A percentile compares a stretch with the other conserved stretches of the same genome.
Conservation (phyloP, 2,113 vertebrate genomes). For the Grammomys surdaster region DNA sequence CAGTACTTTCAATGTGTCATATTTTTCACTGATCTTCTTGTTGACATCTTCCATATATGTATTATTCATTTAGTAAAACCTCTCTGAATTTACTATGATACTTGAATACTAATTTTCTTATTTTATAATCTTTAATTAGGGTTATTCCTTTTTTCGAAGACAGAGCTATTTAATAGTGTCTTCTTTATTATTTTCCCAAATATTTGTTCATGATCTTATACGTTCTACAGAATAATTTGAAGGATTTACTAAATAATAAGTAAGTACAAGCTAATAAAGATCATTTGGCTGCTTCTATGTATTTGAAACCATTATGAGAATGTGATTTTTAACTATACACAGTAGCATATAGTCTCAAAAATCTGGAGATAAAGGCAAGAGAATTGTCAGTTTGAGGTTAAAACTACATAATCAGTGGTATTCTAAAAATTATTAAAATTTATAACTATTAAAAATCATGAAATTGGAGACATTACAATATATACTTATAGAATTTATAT, state of each 20-base stretch:
- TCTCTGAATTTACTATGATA: conserved; percentile 51
- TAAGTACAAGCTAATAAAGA: background rate
- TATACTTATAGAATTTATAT: background rate
- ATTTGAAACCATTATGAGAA: background rate
- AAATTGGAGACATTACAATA: background rate
- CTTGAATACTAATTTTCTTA: conserved; percentile 60
- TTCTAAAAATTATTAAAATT: background rate
- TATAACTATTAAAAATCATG: background rate
- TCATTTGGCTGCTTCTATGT: background rate
- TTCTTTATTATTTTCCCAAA: conserved; percentile 33
- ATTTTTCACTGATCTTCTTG: conserved; percentile 67
- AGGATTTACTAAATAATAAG: background rate
- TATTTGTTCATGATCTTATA: background rate
- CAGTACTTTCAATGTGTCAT: conserved; percentile 40
- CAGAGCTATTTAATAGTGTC: background rate
- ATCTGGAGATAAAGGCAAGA: background rate
- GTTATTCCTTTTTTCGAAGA: background rate
- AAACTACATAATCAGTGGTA: background rate
- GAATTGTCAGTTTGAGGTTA: background rate
- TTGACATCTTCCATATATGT: conserved; percentile 68
- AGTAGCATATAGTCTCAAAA: background rate
- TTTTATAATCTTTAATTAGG: conserved; percentile 17
- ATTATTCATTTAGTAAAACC: conserved; percentile 55
- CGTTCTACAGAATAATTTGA: background rate
- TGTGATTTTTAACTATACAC: background rate